Percentiles rank a stretch among this genome's conserved stretches.
phyloP scores from a whole-genome alignment of 2,888 invertebrate genomes.

The Napeogenes sylphis region DNA sequence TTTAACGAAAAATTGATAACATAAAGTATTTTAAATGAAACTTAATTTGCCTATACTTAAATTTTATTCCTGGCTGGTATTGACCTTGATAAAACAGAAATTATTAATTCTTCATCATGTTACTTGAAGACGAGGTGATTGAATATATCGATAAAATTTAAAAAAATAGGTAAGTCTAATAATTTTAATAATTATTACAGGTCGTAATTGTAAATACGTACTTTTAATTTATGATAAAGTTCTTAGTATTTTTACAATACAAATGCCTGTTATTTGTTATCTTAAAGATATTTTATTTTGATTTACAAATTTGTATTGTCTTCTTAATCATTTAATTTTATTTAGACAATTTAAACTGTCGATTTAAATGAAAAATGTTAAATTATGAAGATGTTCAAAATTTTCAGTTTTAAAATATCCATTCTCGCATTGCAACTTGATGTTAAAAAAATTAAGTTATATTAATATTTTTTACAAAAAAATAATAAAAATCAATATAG shows the following conservation, averaged over 20 bases:
- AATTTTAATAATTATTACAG: background rate
- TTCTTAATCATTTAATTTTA: too few relatives aligned
- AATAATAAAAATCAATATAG: too few relatives aligned
- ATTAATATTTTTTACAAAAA: too few relatives aligned
- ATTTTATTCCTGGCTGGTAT: constrained; percentile 11
- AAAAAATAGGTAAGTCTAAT: background rate
- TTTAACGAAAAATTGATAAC: constrained; percentile 6
- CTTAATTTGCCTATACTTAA: constrained; percentile 9
- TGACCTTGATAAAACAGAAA: constrained; percentile 11
- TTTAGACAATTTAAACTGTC: too few relatives aligned
- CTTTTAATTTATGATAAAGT: background rate
- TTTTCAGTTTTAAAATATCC: too few relatives aligned
- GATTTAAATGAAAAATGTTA: too few relatives aligned
- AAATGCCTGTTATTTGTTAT: background rate
- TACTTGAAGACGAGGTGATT: constrained; percentile 10
- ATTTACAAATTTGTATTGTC: background rate
- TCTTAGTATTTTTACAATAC: background rate
- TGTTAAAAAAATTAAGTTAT: too few relatives aligned
- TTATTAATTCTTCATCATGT: constrained; percentile 7
- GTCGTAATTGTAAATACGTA: background rate
- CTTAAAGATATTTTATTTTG: background rate
- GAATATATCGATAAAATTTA: constrained; percentile 7
- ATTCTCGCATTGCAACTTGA: too few relatives aligned
- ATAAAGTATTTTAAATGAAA: constrained; percentile 14
- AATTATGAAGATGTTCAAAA: too few relatives aligned